A percentile compares a stretch with the other conserved stretches of the same genome.
Conservation (phyloP, 23 tunicate genomes). For the Trididemnum nubilum region DNA sequence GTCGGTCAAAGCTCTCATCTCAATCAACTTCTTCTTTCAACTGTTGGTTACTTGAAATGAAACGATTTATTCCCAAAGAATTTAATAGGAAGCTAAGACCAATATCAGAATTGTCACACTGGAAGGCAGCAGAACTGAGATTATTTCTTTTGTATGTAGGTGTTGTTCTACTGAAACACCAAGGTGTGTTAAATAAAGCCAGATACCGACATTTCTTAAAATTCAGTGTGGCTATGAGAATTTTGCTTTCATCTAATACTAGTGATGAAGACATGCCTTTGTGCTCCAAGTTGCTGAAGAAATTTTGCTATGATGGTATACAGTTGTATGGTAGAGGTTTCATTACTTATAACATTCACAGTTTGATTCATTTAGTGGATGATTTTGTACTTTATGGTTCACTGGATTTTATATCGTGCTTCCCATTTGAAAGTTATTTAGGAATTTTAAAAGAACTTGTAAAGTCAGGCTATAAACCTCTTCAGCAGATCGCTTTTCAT, state of each 20-base stretch:
- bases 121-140: conserved; percentile 50
- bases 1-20: not conserved
- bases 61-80: conserved; percentile 28
- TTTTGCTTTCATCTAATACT: not conserved
- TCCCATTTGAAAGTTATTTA: conserved; percentile 38
- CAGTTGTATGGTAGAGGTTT: conserved; percentile 33
- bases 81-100: conserved; percentile 47
- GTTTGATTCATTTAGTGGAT: conserved; percentile 24
- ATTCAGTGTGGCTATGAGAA: conserved; percentile 26
- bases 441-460: conserved; percentile 34
- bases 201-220: conserved; percentile 30
- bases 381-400: conserved; percentile 36
- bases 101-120: conserved; percentile 30
- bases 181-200: not conserved
- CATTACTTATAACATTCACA: conserved; percentile 32
- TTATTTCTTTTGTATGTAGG: conserved; percentile 38
- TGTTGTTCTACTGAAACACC: not conserved
- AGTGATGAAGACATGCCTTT: not conserved
- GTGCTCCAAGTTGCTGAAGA: conserved; percentile 12
- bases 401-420: conserved; percentile 17
- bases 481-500: conserved; percentile 25
- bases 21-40: not conserved
- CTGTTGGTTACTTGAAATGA: not conserved
- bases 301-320: conserved; percentile 18
- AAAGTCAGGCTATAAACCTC: conserved; percentile 33